A percentile compares a stretch with the other conserved stretches of the same genome.
These are phyloP conservation scores for Raja brachyura DNA, from an alignment of 2,113 vertebrate species.

Conservation along the genomic window DNA sequence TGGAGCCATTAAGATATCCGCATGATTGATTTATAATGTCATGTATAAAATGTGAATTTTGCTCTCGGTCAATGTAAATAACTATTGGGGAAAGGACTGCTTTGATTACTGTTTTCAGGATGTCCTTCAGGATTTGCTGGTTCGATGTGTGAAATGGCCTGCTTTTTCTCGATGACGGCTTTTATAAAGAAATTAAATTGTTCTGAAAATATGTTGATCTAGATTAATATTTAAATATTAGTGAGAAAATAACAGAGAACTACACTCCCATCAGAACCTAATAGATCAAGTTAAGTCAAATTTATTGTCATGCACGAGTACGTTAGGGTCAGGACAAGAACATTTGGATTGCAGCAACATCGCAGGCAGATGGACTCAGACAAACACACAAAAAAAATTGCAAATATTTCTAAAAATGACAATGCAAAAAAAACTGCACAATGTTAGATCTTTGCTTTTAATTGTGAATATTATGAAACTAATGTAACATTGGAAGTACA, in stretches of 20 bases:
- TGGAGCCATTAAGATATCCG: conserved; percentile 17
- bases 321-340: too few species aligned
- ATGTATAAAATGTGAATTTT: conserved; percentile 9
- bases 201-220: neutral
- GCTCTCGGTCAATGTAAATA: neutral
- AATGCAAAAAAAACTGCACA: too few species aligned
- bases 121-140: conserved; percentile 9
- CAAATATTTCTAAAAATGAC: too few species aligned
- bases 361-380: too few species aligned
- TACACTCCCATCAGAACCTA: neutral
- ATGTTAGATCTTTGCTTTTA: neutral
- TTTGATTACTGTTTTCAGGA: neutral
- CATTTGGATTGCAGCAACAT: too few species aligned
- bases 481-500: neutral
- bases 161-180: neutral
- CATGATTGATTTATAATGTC: neutral
- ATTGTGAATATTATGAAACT: neutral
- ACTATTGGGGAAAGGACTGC: neutral
- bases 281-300: neutral
- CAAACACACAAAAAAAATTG: too few species aligned
- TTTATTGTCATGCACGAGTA: too few species aligned
- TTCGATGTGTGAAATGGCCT: neutral
- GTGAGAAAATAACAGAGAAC: neutral
- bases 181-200: neutral
- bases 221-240: neutral